These are phyloP conservation scores for Drosophila bipectinata DNA, from an alignment of 1,140 invertebrate genomes.

Conservation along the genomic window DNA sequence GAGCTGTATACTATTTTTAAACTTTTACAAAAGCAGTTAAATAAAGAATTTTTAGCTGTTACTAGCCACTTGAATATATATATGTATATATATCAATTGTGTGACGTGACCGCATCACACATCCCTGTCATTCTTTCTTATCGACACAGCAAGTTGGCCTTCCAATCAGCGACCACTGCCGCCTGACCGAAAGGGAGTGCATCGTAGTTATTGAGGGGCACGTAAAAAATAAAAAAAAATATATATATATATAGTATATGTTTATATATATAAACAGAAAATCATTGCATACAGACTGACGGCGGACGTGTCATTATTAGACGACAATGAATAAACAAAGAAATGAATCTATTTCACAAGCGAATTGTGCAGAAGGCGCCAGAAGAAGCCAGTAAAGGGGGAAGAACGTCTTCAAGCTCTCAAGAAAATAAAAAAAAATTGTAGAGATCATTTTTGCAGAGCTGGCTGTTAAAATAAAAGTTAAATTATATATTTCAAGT, in stretches of 20 bases:
- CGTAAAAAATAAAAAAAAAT: not conserved
- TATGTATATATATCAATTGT: not conserved
- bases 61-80: not conserved
- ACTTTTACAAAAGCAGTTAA: not conserved
- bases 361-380: conserved; percentile 4
- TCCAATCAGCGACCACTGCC: not conserved
- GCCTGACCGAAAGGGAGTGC: not conserved
- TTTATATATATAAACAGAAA: not conserved
- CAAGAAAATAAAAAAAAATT: not conserved
- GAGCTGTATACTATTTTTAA: no score
- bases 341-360: conserved; percentile 18
- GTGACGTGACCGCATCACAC: not conserved
- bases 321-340: conserved; percentile 30
- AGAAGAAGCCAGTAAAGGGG: not conserved
- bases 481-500: no score
- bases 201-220: conserved; percentile 2
- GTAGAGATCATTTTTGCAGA: not conserved
- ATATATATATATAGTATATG: not conserved
- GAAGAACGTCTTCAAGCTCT: not conserved
- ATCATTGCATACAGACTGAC: not conserved
- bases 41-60: not conserved
- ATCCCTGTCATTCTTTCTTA: conserved; percentile 1
- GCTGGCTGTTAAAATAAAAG: no score
- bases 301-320: conserved; percentile 19
- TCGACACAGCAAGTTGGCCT: not conserved